Evolutionary conservation across 2,888 invertebrate species (phyloP), one percentile per base, ranked within the genome.

Genomic region (Dascillus cervinus): DNA sequence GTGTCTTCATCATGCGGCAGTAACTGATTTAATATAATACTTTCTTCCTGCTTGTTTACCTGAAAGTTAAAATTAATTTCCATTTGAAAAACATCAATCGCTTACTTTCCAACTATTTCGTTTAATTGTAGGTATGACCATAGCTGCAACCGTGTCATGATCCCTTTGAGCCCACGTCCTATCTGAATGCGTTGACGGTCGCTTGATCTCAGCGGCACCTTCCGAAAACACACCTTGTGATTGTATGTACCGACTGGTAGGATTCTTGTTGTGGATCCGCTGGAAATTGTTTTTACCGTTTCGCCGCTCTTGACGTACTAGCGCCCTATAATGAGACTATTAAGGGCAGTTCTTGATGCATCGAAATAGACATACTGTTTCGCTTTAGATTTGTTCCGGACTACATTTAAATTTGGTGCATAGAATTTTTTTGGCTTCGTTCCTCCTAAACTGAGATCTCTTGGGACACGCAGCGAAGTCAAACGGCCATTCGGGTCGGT

Each of bases 221-320:
- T 60, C 56, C 4, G 63, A 61, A 41, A 63, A 63, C 26, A 62
- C 48, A 22, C 63, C 56, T 31, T 44, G 44, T 1, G 61, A 58
- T 32, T 61, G 60, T 12, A 60, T 32, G 45, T 46, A 8, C 8
- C 5, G 4, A 8, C 4, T 6, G 4, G 4, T 17, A 17, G 4
- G 4, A 17, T 6, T 4, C 4, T 17, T 8, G 17, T 4, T 17
- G 5, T 17, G 4, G 17, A 6, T 26, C 17, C 29, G 28, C 11
- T n/a, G 9, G 4, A 19, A 2, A 15, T 12, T 20, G 21, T 24
- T 26, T 40, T 25, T 25, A 44, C 39, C 5, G 26, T 44, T 44
- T 30, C 11, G 11, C 21, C 26, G 12, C 14, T 17, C 17, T 6
- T 6, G 4, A 6, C 8, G 17, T 8, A 6, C 5, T 17, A 13